These are phyloP conservation scores for Aphaenogaster floridana DNA, from an alignment of 1,140 invertebrate species.

Conservation along the genomic window DNA sequence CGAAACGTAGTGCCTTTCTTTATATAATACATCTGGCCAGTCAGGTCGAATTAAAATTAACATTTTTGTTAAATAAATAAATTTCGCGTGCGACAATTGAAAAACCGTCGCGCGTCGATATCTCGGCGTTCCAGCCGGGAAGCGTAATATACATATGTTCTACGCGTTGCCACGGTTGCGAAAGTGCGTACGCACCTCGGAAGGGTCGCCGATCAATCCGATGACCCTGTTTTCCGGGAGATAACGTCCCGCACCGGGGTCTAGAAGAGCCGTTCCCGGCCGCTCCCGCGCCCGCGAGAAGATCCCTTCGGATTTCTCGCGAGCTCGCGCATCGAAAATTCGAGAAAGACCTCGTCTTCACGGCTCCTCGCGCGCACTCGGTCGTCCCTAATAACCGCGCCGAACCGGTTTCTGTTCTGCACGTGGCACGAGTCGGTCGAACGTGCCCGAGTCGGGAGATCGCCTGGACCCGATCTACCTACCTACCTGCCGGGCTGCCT, in stretches of 20 bases:
- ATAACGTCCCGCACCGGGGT: background rate
- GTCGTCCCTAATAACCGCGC: conserved; percentile 49
- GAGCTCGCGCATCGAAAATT: conserved; percentile 24
- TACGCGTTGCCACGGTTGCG: background rate
- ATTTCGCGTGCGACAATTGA: background rate
- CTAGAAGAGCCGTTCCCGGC: background rate
- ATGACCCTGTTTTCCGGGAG: conserved; percentile 9
- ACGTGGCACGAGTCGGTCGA: conserved; percentile 49
- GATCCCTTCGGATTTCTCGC: conserved; percentile 22
- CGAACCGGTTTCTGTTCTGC: conserved; percentile 69
- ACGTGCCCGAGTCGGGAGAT: conserved; percentile 4
- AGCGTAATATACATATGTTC: too few relatives aligned
- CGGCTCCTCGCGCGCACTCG: background rate
- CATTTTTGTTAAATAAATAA: background rate
- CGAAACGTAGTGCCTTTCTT: too few relatives aligned
- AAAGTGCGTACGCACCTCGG: background rate
- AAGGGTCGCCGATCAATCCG: conserved; percentile 10
- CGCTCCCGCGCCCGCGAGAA: background rate
- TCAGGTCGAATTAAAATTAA: too few relatives aligned
- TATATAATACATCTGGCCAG: too few relatives aligned
- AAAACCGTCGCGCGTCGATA: background rate
- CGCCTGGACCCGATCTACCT: conserved; percentile 1
- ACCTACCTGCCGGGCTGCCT: background rate
- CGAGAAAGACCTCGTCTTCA: background rate
- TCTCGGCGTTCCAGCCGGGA: background rate